phyloP scores from a whole-genome alignment of 2,888 invertebrate species.

The Campopleginae sp. region DNA sequence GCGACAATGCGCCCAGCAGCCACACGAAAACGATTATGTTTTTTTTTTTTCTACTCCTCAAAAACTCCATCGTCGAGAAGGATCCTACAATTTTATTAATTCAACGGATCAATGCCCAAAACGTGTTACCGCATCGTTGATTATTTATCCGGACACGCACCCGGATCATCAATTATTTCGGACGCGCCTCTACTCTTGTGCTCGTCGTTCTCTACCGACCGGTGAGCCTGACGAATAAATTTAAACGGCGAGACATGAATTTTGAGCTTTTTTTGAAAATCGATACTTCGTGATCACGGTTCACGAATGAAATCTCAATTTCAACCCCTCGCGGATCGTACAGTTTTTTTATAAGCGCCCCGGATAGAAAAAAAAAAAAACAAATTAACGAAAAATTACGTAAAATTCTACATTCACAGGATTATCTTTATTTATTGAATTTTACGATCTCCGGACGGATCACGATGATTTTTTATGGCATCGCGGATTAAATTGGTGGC shows the following conservation, averaged over 20 bases:
- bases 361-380: too few species aligned
- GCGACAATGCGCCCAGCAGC: background rate
- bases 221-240: background rate
- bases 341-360: too few species aligned
- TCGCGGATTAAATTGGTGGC: too few species aligned
- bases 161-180: background rate
- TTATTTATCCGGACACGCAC: background rate
- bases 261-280: background rate
- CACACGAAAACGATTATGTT: background rate
- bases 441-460: too few species aligned
- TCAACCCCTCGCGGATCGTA: background rate
- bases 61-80: background rate
- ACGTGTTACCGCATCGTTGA: background rate
- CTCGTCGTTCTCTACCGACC: too few species aligned
- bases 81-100: background rate
- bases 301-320: background rate
- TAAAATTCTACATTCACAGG: too few species aligned
- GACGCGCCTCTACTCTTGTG: too few species aligned
- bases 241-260: background rate
- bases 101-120: background rate
- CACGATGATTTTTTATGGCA: too few species aligned
- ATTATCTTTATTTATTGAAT: too few species aligned
- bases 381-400: too few species aligned
- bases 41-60: background rate
- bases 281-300: background rate